These are phyloP conservation scores for Aleiodes testaceus DNA, from an alignment of 2,888 invertebrate species.

Conservation along the genomic window DNA sequence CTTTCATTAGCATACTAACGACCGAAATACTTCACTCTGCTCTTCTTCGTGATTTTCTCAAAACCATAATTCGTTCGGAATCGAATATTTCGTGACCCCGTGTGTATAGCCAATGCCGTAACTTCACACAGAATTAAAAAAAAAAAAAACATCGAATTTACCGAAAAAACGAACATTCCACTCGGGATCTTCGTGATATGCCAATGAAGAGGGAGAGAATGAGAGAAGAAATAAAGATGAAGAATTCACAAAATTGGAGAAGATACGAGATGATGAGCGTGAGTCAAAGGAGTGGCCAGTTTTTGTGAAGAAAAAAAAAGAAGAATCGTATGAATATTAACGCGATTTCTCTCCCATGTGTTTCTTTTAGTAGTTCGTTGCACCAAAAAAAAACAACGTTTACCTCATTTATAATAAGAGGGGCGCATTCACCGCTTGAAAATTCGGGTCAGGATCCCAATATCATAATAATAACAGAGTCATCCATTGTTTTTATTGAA, in stretches of 20 bases:
- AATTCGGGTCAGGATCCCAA: constrained; percentile 39
- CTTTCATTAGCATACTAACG: constrained; percentile 33
- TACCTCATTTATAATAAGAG: constrained; percentile 28
- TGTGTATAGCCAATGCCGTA: constrained; percentile 6
- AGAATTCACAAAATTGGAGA: constrained; percentile 30
- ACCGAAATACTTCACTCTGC: constrained; percentile 18
- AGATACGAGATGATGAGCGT: constrained; percentile 28
- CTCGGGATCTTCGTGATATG: constrained; percentile 27
- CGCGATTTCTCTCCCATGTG: constrained; percentile 33
- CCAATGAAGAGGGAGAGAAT: constrained; percentile 13
- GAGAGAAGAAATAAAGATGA: background rate
- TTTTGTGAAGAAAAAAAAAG: constrained; percentile 6
- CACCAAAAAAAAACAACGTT: constrained; percentile 13
- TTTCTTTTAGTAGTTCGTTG: constrained; percentile 16
- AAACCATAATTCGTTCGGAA: constrained; percentile 28
- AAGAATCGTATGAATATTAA: constrained; percentile 32
- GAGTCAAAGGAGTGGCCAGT: constrained; percentile 30
- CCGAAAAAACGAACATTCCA: background rate
- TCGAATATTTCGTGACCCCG: constrained; percentile 32
- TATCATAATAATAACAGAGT: constrained; percentile 39
- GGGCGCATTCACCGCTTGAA: constrained; percentile 8
- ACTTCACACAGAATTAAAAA: constrained; percentile 1
- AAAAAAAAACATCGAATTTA: too few relatives aligned
- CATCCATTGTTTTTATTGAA: constrained; percentile 39
- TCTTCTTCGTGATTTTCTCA: constrained; percentile 27